phyloP scores from a whole-genome alignment of 2,888 invertebrate species.

The Pachymerium ferrugineum region DNA sequence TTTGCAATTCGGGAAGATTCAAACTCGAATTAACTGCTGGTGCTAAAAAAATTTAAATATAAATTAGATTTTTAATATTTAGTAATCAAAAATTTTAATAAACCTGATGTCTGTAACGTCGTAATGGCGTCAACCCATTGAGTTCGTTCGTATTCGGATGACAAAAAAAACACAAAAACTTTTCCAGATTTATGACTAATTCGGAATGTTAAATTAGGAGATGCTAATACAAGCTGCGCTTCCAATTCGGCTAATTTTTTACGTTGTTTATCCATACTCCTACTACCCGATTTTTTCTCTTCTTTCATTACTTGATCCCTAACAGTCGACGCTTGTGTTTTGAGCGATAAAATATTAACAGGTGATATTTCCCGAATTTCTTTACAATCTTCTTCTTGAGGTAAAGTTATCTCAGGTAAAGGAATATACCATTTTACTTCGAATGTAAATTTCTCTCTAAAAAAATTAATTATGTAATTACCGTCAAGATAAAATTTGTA shows the following conservation, averaged over 20 bases:
- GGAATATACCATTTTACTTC: constrained; percentile 92
- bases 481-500: not conserved
- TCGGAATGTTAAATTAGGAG: constrained; percentile 79
- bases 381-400: constrained; percentile 50
- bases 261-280: constrained; percentile 66
- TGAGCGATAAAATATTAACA: constrained; percentile 74
- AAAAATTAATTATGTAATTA: constrained; percentile 35
- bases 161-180: constrained; percentile 65
- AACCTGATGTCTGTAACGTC: constrained; percentile 59
- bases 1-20: constrained; percentile 76
- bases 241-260: constrained; percentile 87
- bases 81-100: not conserved
- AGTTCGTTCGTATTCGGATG: constrained; percentile 87
- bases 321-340: constrained; percentile 65
- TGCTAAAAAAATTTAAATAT: constrained; percentile 35
- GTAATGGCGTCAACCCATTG: constrained; percentile 92
- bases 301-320: constrained; percentile 77
- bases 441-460: constrained; percentile 80
- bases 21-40: constrained; percentile 43
- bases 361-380: constrained; percentile 70
- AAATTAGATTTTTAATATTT: not conserved
- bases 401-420: constrained; percentile 70
- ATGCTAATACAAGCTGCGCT: constrained; percentile 80
- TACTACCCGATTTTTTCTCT: constrained; percentile 53
- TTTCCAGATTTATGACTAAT: constrained; percentile 61